phyloP scores from a whole-genome alignment of 1,140 invertebrate species.

The Ooceraea biroi region DNA sequence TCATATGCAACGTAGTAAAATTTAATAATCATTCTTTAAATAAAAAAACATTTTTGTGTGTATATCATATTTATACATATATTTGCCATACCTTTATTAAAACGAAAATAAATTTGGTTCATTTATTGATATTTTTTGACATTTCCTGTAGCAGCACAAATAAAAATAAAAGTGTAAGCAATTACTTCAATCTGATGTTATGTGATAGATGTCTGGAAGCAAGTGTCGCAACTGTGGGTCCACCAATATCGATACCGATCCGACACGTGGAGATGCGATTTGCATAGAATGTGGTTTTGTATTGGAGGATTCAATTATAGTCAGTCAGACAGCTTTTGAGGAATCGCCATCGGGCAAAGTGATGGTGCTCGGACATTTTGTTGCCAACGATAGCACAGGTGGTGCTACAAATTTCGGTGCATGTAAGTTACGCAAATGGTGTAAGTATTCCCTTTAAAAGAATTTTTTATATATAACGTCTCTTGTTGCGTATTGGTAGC shows the following conservation, averaged over 20 bases:
- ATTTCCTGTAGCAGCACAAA: too few species aligned
- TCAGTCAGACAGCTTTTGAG: conserved; percentile 98
- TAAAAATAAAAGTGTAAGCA: too few species aligned
- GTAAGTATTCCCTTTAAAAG: background rate
- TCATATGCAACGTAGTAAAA: too few species aligned
- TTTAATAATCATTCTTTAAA: too few species aligned
- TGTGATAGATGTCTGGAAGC: conserved; percentile 86
- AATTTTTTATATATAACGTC: conserved; percentile 3
- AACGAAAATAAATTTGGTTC: too few species aligned
- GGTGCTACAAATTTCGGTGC: conserved; percentile 92
- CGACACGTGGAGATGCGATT: conserved; percentile 96
- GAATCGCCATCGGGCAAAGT: conserved; percentile 96
- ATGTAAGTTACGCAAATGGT: conserved; percentile 81
- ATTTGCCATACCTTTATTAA: too few species aligned
- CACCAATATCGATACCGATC: conserved; percentile 97
- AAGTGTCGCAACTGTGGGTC: conserved; percentile 97
- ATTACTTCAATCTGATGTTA: too few species aligned
- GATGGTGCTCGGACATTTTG: conserved; percentile 96
- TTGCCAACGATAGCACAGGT: conserved; percentile 94
- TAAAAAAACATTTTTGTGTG: too few species aligned
- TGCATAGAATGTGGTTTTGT: conserved; percentile 98
- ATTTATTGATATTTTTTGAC: too few species aligned
- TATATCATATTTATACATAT: too few species aligned
- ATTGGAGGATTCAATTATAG: conserved; percentile 97
- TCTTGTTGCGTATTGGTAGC: conserved; percentile 85